Conservation (phyloP, 2,888 invertebrate species). For the Spilarctia lutea region DNA sequence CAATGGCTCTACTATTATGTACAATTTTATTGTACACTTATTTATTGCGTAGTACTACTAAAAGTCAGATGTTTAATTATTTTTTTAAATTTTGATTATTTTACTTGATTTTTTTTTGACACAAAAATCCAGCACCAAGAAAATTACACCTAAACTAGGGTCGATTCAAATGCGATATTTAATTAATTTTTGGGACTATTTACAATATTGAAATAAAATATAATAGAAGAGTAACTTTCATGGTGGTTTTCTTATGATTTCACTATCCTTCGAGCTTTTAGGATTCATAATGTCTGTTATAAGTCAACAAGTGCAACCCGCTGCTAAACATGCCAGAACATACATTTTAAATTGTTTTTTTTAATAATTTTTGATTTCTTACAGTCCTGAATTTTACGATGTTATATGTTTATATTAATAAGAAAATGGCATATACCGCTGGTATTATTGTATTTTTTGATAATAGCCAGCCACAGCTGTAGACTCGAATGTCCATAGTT, state of each 20-base stretch:
- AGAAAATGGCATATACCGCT: too few species aligned
- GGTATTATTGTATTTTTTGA: too few species aligned
- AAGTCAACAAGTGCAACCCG: background rate
- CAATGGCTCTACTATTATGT: conserved; percentile 17
- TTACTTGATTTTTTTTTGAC: conserved; percentile 32
- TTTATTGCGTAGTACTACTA: background rate
- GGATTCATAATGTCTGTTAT: background rate
- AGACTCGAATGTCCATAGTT: too few species aligned
- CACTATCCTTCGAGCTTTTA: too few species aligned
- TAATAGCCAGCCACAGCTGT: too few species aligned
- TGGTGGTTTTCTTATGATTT: background rate
- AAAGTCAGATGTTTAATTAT: background rate
- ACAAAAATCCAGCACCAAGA: background rate
- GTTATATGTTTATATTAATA: too few species aligned
- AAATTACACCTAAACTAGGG: too few species aligned
- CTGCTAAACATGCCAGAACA: background rate
- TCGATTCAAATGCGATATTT: too few species aligned
- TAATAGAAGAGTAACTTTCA: background rate
- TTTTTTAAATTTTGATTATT: background rate
- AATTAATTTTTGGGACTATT: background rate
- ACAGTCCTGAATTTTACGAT: too few species aligned
- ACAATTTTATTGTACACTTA: background rate
- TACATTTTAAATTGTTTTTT: too few species aligned
- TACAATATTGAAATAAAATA: too few species aligned
- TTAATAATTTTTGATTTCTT: too few species aligned